Percentiles rank a stretch among this genome's conserved stretches.
Conservation (phyloP, 2,797 vertebrate species). For the Sphenopsis melanotis region DNA sequence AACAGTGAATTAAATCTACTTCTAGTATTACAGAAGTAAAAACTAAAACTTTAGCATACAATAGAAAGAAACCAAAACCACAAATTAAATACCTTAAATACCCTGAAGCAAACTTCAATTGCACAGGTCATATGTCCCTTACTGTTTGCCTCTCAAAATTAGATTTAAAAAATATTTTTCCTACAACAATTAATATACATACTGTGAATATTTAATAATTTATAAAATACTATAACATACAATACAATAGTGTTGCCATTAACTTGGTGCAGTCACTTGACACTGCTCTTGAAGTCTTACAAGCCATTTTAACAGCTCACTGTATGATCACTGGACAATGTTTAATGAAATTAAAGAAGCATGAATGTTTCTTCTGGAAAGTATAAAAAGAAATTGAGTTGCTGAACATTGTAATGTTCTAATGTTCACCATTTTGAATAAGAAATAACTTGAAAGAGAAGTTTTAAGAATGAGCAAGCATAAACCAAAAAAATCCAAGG, state of each 20-base stretch:
- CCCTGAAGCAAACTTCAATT: neutral
- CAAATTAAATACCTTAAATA: neutral
- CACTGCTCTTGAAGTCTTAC: neutral
- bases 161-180: neutral
- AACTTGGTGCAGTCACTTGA: neutral
- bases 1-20: constrained; percentile 45
- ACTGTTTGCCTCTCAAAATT: neutral
- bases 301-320: neutral
- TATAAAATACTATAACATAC: neutral
- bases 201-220: neutral
- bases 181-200: neutral
- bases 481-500: neutral
- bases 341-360: neutral
- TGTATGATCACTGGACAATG: neutral
- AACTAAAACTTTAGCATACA: constrained; percentile 36
- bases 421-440: neutral
- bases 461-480: neutral
- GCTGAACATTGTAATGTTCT: neutral
- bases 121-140: neutral
- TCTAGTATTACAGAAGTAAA: constrained; percentile 32
- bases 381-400: neutral
- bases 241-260: neutral
- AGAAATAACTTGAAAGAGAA: neutral
- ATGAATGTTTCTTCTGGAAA: neutral
- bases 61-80: neutral